A percentile compares a stretch with the other conserved stretches of the same genome.
These are phyloP conservation scores for Achatina immaculata DNA, from an alignment of 1,140 invertebrate genomes.

Conservation along the genomic window DNA sequence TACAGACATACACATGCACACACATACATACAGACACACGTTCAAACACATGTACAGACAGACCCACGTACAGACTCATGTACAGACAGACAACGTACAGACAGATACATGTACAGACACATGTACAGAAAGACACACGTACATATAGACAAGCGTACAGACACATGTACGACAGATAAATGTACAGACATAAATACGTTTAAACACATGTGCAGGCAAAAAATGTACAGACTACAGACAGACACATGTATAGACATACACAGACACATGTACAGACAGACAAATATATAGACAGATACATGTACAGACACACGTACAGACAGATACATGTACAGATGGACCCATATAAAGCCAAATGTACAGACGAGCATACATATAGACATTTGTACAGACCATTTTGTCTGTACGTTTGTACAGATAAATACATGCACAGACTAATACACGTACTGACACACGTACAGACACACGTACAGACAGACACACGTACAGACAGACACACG, in stretches of 20 bases:
- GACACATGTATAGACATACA: neutral
- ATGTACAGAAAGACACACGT: neutral
- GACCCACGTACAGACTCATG: neutral
- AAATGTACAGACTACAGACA: too few relatives aligned
- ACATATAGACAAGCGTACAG: neutral
- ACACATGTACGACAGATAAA: too few relatives aligned
- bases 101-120: neutral
- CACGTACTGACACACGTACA: neutral
- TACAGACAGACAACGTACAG: neutral
- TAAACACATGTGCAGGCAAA: neutral
- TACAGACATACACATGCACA: neutral
- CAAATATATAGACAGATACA: neutral
- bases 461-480: conserved; percentile 19
- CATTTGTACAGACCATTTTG: neutral
- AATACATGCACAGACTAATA: neutral
- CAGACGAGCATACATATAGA: neutral
- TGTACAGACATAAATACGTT: neutral
- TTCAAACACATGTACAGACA: neutral
- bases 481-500: neutral
- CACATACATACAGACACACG: neutral
- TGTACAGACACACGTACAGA: neutral
- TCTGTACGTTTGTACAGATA: neutral
- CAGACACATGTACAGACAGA: neutral
- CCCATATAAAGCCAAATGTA: neutral
- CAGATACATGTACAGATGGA: neutral